Base-by-base conservation (phyloP, 2,113 vertebrate species). In the Alectura lathami region DNA sequence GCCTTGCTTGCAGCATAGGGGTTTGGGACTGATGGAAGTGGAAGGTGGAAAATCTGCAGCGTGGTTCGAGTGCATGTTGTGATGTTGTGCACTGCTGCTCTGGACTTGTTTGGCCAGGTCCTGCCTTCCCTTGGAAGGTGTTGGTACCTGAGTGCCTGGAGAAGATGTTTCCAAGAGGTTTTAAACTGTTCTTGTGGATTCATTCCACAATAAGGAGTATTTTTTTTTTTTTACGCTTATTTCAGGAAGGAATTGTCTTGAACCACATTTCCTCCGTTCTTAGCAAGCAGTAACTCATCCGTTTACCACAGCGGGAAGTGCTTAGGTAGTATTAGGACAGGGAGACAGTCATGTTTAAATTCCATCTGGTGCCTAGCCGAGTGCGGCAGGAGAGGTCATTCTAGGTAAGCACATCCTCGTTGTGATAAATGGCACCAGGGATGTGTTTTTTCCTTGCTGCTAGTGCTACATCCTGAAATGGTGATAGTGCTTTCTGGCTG, bases 351-450 rank as follows among this genome's bases (percentile, higher is more conserved):
- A 6, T 80, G n/a, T 74, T 95, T 86, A 86, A 72, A 74, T 66
- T 76, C 94, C 90, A 86, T 95, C 89, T 96, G 90, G 68, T 83
- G 68, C 67, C 34, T 78, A 22, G 77, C 83, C 17, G 51, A 85
- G 83, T 4, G 32, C 60, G 56, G n/a, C 40, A 18, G 40, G 81
- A 27, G 74, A 86, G 95, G 86, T 93, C 59, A 83, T 56, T 66
- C 74, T 40, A 78, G 91, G 94, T 91, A 73, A 88, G 56, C 29
- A 8, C 56, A 30, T 83, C 26, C 36, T 38, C 11, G 68, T 16
- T 8, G 6, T 88, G 77, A 76, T 81, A 78, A 50, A 74, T 81
- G 26, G 29, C 72, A 17, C 86, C 32, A 45, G 12, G 88, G 77
- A 83, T 73, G 32, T 87, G 77, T 70, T 81, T 27, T 94, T 93